Evolutionary conservation across 1,140 invertebrate genomes (phyloP).

Genomic region (Gonatopus flavifemur): DNA sequence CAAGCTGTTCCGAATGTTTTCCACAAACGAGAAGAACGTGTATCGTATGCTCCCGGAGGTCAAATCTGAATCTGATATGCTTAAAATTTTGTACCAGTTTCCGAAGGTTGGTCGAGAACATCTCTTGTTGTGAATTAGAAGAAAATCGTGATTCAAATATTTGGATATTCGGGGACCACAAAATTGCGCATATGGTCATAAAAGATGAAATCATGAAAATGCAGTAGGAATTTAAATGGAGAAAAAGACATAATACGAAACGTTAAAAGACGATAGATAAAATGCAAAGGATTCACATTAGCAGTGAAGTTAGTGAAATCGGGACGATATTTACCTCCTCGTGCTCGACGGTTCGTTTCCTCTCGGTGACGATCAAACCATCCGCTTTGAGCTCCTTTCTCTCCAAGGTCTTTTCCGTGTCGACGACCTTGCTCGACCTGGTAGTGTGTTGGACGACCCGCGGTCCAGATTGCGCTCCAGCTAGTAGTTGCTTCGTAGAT

Average conservation of each 20-base stretch:
- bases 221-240: too few relatives aligned
- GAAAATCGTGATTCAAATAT: too few relatives aligned
- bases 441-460: constrained; percentile 74
- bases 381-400: constrained; percentile 69
- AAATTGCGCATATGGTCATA: too few relatives aligned
- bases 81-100: too few relatives aligned
- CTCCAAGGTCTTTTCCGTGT: constrained; percentile 78
- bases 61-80: too few relatives aligned
- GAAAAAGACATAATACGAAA: neutral
- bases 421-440: constrained; percentile 75
- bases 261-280: neutral
- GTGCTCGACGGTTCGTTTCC: constrained; percentile 76
- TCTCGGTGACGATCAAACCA: constrained; percentile 84
- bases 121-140: too few relatives aligned
- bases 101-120: too few relatives aligned
- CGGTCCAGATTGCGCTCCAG: constrained; percentile 64
- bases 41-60: too few relatives aligned
- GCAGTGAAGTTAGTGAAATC: neutral
- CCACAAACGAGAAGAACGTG: too few relatives aligned
- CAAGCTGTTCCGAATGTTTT: too few relatives aligned
- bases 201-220: too few relatives aligned
- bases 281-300: constrained; percentile 1
- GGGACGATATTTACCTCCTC: constrained; percentile 63
- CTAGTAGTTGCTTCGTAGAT: constrained; percentile 59
- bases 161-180: too few relatives aligned